Evolutionary conservation across 2,113 vertebrate species (phyloP).

Genomic region (Lamprologus tigripictilis): DNA sequence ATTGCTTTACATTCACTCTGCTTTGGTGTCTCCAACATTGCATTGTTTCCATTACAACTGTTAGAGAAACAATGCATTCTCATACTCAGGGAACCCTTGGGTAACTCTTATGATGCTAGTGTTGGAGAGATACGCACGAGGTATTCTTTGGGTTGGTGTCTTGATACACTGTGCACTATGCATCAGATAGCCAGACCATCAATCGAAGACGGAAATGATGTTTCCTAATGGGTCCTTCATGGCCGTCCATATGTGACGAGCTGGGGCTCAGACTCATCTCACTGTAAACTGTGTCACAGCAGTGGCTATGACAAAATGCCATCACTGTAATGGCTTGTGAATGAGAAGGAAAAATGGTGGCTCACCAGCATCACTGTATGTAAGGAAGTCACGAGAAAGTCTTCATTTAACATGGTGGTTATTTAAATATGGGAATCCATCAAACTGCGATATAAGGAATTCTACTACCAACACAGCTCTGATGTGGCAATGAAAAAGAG

Average conservation of each 20-base stretch:
- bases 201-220: neutral
- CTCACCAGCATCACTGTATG: neutral
- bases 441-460: neutral
- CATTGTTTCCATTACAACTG: neutral
- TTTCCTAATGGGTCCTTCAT: neutral
- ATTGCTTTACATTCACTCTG: neutral
- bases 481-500: neutral
- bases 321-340: neutral
- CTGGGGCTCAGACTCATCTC: neutral
- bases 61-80: neutral
- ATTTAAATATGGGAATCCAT: neutral
- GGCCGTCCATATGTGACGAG: neutral
- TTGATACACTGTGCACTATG: neutral
- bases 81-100: neutral
- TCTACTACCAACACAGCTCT: neutral
- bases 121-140: neutral
- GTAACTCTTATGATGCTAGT: neutral
- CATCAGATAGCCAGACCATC: neutral
- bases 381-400: neutral
- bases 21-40: neutral
- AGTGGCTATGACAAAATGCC: neutral
- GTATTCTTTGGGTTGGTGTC: neutral
- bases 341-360: neutral
- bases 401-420: neutral
- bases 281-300: neutral